Evolutionary conservation across 1,140 invertebrate species (phyloP), one percentile per base, ranked within the genome.

Genomic region (Eupristina koningsbergeri): DNA sequence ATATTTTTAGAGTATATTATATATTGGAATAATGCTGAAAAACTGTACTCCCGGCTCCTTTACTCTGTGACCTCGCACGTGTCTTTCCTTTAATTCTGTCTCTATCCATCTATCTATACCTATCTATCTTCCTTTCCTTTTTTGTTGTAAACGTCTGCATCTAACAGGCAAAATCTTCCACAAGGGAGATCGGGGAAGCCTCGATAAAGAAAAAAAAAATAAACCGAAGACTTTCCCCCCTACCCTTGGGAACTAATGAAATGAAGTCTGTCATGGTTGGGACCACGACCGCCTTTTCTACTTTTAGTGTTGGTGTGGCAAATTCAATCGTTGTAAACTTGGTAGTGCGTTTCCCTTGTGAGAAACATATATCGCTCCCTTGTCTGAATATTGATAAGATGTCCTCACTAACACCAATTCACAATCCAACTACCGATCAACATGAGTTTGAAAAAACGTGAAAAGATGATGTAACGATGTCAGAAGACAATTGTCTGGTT

Each of bases 251-350:
- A 50, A 58, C 53, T 73, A 81, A 81, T 74, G 26, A 81, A 81
- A 81, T 74, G 69, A 81, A 61, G 47, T 61, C 80, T 81, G 50
- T n/a, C 47, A 73, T 36, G 39, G 17, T 71, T 26, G 26, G 64
- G 67, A 53, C 50, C 69, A 69, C 73, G 36, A 69, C 53, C 80
- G 36, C 45, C 53, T 47, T 61, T 69, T 80, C 79, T 31, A 81
- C 69, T 74, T 81, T 81, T 63, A 73, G 53, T 26, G 26, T 36
- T 26, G 8, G n/a, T n/a, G 53, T 22, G 53, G 80, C 69, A 81
- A 81, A 81, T 81, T 74, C 80, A 81, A 81, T 81, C 69, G 69
- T 34, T 80, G 79, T 80, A 80, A 80, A 80, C 67, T 80, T 39
- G 29, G 29, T 41, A 61, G 61, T 39, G 58, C 39, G 41, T 67